Percentiles rank a stretch among this genome's conserved stretches.
Evolutionary conservation across 2,888 invertebrate genomes (phyloP).

Genomic region (Drosophila lutescens): DNA sequence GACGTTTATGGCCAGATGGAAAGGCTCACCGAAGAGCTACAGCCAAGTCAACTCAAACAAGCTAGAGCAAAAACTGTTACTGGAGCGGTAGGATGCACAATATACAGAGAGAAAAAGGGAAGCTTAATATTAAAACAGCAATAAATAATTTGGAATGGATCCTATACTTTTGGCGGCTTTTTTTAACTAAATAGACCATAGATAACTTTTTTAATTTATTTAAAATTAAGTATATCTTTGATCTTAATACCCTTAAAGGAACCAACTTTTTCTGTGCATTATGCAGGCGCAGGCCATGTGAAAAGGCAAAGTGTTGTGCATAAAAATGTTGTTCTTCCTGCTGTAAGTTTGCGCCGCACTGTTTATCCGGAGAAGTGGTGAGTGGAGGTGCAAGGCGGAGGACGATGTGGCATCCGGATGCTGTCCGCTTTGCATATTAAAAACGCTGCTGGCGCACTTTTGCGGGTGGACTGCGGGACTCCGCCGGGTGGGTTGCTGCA

Average conservation of each 20-base stretch:
- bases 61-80: slow-evolving; percentile 1
- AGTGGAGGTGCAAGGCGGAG: neutral
- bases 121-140: too few relatives aligned
- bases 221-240: too few relatives aligned
- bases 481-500: slow-evolving; percentile 10
- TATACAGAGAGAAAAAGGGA: neutral
- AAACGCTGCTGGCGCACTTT: slow-evolving; percentile 63
- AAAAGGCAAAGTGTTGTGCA: slow-evolving; percentile 25
- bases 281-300: neutral
- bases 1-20: slow-evolving; percentile 50
- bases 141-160: neutral
- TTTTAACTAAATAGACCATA: too few relatives aligned
- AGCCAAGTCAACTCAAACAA: slow-evolving; percentile 41
- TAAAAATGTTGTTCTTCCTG: slow-evolving; percentile 33
- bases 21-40: slow-evolving; percentile 38
- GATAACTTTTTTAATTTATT: too few relatives aligned
- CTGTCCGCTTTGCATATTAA: slow-evolving; percentile 56
- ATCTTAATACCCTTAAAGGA: too few relatives aligned
- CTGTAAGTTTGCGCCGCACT: slow-evolving; percentile 30
- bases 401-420: slow-evolving; percentile 38
- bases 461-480: slow-evolving; percentile 21
- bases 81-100: slow-evolving; percentile 5
- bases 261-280: neutral
- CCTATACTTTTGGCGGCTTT: neutral
- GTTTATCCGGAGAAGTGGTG: slow-evolving; percentile 22